Base-by-base conservation (phyloP, 1,140 invertebrate species). In the Drosophila lini region DNA sequence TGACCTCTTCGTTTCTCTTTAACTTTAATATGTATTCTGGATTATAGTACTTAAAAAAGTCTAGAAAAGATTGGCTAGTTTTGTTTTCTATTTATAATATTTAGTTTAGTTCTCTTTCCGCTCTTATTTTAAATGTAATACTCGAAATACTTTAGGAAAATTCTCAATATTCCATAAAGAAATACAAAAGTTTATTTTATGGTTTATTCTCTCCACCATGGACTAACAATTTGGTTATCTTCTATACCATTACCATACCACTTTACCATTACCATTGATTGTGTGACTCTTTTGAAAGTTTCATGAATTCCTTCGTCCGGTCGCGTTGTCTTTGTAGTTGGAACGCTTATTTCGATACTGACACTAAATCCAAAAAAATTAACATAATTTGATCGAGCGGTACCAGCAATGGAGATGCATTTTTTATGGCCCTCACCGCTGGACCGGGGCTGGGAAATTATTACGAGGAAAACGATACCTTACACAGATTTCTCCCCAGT, bases 391-490 rank as follows among this genome's bases (percentile, higher is more conserved):
- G 85, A 89, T 89, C 81, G 84, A 89, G 70, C 84, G 84, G 67
- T 78, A 78, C 45, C 85, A 84, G 62, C 75, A 74, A 89, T 82
- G 88, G 78, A 71, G 77, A 58, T 64, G 78, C 80, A 79, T 86
- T 85, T 89, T 79, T 90, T 80, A 90, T 79, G 69, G 11, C 68
- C 61, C 42, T 42, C 53, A 44, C 47, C 68, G 76, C 60, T 88
- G 82, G 81, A 71, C 42, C 10, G 38, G 50, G 22, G 69, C 47
- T 41, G 80, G 79, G 70, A 81, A 89, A 90, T 89, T 89, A 90
- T 90, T 89, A 89, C 85, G 67, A 70, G 85, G 78, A 89, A 89
- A 90, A 85, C 90, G 80, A 91, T 91, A 91, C 85, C 77, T 90
- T 85, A 40, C 73, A 31, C 16, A 47, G 62, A 69, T 55, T 45